Base-by-base conservation (phyloP, 2,888 invertebrate species). In the Eumacrocentrus americanus region DNA sequence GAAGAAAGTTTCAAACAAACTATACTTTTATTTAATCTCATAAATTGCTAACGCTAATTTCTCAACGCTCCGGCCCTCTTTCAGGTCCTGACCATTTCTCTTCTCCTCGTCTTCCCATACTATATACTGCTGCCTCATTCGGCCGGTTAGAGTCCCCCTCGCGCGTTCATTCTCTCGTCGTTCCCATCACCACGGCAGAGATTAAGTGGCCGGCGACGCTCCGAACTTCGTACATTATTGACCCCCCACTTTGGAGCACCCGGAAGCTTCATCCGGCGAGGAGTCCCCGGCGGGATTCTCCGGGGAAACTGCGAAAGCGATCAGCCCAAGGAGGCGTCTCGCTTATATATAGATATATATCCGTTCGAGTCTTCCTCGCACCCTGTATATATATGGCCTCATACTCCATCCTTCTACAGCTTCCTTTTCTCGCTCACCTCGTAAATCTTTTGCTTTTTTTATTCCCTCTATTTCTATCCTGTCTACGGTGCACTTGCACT, bases 151-250 rank as follows among this genome's bases (percentile, higher is more conserved):
- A 18, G 35, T 37, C 20, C 48, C 42, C 54, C 25, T 11, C 48
- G 44, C 23, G 35, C 38, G 14, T 51, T 59, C 58, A 52, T 44
- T 38, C 40, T 60, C 35, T 34, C 42, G 18, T 37, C 56, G 34
- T 52, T 46, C 35, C 35, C 59, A 53, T 64, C 56, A 52, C 58
- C 55, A 34, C 51, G 63, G 58, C 61, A 63, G 59, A 65, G 63
- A 67, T 70, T 65, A 64, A 68, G 61, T 68, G 60, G 62, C 53
- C 50, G 51, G 52, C 59, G 53, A 62, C 63, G 56, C 54, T 54
- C 58, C 53, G 62, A 66, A 68, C 60, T 66, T 66, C 54, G 55
- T 63, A 56, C 61, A 62, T 68, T 66, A 63, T 65, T 60, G 63
- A 66, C 54, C 58, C 54, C 51, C 57, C 40, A 6, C 34, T 20